phyloP scores from a whole-genome alignment of 2,888 invertebrate species.

The Phymatocera aterrima region DNA sequence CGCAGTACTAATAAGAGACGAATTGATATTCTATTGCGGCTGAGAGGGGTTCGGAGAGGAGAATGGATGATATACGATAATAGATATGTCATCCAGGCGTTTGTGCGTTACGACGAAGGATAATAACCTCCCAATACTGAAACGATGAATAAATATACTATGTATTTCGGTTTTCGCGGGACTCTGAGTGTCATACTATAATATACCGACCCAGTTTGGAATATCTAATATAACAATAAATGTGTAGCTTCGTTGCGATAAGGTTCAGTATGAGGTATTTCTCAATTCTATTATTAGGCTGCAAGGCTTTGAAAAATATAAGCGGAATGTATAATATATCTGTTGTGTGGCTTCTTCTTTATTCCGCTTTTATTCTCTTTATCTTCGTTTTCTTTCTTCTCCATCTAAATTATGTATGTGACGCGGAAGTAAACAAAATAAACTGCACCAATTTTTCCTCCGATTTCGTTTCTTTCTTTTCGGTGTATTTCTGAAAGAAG shows the following conservation, averaged over 20 bases:
- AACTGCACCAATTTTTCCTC: too few relatives aligned
- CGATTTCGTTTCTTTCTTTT: too few relatives aligned
- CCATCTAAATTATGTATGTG: too few relatives aligned
- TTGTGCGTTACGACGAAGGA: too few relatives aligned
- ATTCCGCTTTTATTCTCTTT: neutral
- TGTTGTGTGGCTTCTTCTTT: neutral
- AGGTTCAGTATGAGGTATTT: neutral
- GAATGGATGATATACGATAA: too few relatives aligned
- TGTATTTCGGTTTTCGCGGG: neutral
- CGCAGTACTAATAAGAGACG: too few relatives aligned
- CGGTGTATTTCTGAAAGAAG: too few relatives aligned
- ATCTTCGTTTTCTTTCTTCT: neutral
- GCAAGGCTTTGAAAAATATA: neutral
- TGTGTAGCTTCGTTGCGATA: neutral
- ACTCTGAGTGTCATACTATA: neutral
- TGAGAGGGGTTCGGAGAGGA: too few relatives aligned
- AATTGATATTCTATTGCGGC: too few relatives aligned
- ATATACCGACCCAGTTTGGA: neutral
- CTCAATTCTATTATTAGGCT: neutral
- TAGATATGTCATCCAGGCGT: too few relatives aligned
- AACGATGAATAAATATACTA: constrained; percentile 17
- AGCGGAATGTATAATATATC: neutral
- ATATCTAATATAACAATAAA: neutral
- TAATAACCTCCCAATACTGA: too few relatives aligned
- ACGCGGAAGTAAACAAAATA: too few relatives aligned